Percentiles rank a stretch among this genome's conserved stretches.
Conservation (phyloP, 1,140 invertebrate species). For the Dinothrombium tinctorium region DNA sequence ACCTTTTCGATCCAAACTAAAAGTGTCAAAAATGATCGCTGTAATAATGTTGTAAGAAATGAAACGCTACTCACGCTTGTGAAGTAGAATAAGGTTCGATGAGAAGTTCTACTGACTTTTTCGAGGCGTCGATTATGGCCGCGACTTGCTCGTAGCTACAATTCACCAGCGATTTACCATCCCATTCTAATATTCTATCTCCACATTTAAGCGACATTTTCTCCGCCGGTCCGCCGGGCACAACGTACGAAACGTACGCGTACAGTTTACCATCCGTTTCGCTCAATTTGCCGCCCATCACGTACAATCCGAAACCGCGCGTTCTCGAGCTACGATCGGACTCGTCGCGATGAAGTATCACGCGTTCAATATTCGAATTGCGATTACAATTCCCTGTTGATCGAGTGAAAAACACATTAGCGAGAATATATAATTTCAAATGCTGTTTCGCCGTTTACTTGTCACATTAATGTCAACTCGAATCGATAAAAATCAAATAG, state of each 20-base stretch:
- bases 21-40: no score
- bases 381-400: not conserved
- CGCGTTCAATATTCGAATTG: constrained; percentile 10
- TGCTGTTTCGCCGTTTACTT: no score
- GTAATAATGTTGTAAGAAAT: not conserved
- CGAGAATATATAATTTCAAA: no score
- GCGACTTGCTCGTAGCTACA: constrained; percentile 68
- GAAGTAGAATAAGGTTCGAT: constrained; percentile 38
- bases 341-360: constrained; percentile 14
- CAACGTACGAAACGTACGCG: constrained; percentile 70
- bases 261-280: constrained; percentile 48
- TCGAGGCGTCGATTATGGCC: constrained; percentile 51
- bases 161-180: constrained; percentile 55
- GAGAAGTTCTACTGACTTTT: constrained; percentile 53
- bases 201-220: constrained; percentile 24
- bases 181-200: constrained; percentile 42
- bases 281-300: constrained; percentile 65
- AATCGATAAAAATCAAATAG: no score
- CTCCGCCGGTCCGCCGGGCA: constrained; percentile 66
- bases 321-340: constrained; percentile 11
- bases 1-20: not conserved
- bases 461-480: no score
- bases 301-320: constrained; percentile 75
- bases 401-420: not conserved
- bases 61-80: constrained; percentile 8